Base-by-base conservation (phyloP, 2,888 invertebrate genomes). In the Helicoverpa assulta region DNA sequence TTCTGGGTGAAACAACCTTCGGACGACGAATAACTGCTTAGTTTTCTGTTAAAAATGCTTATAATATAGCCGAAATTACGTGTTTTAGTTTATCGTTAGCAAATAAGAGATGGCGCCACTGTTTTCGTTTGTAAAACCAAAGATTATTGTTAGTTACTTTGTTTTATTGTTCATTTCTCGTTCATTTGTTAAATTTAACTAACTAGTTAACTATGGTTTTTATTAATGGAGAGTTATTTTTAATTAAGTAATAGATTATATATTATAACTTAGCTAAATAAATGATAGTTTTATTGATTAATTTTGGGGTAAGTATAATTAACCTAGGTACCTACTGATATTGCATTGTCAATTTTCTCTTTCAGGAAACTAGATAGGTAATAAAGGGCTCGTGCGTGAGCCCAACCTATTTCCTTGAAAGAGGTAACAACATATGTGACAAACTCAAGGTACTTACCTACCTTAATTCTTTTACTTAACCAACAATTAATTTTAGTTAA, bases 1-100 rank as follows among this genome's bases (percentile, higher is more conserved):
- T 97, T 96, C 88, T 97, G 97, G 97, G 97, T 97, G 43, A 97
- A 97, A 79, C 97, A 97, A 84, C 97, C 97, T 5, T 96, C 97
- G 0, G 97, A 97, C 81, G 96, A 97, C 62, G 89, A 96, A 77
- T 89, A 83, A 76, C 14, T 55, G 76, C 19, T 6, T 37, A 21
- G 40, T 5, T 21, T 47, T n/a, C 14, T 54, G 12, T 53, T 21
- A 33, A 2, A 26, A 33, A 6, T 47, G 21, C 16, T 21, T 54
- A 54, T 16, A 37, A 14, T 7, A 8, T 19, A 57, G 5, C 21
- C 16, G 16, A 21, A 43, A 21, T 40, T 12, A 40, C 18, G 56
- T 57, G 16, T 47, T 47, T 50, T 40, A 6, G 18, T 62, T 43
- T 26, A 16, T 21, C 21, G 40, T 40, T 29, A 29, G 29, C 29